Percentiles rank a stretch among this genome's conserved stretches.
These are phyloP conservation scores for Naso thynnoides DNA, from an alignment of 2,797 vertebrate genomes.

Conservation along the genomic window DNA sequence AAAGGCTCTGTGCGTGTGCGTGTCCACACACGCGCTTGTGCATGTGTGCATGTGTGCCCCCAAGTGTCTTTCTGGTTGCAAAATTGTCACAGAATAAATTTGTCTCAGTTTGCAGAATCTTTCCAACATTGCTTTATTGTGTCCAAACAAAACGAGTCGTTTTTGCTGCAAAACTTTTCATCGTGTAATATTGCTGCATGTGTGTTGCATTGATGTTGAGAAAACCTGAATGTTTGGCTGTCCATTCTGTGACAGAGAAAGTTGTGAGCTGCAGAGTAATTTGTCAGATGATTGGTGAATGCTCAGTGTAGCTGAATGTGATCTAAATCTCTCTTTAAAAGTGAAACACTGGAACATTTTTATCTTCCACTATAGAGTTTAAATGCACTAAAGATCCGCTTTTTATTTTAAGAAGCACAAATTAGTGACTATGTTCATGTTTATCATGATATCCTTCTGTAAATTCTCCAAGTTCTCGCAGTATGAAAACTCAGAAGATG, in stretches of 20 bases:
- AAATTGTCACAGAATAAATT: slow-evolving; percentile 21
- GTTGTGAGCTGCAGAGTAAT: neutral
- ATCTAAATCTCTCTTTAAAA: neutral
- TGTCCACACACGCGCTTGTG: slow-evolving; percentile 15
- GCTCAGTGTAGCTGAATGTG: neutral
- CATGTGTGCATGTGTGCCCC: slow-evolving; percentile 7
- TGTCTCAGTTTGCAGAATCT: slow-evolving; percentile 10
- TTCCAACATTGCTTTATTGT: slow-evolving; percentile 1
- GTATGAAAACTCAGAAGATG: no score
- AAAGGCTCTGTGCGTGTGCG: slow-evolving; percentile 19
- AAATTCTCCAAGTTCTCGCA: no score
- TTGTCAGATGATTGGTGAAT: slow-evolving; percentile 6
- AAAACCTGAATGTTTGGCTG: neutral
- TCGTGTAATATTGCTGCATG: neutral
- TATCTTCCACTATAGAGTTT: no score
- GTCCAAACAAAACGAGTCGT: neutral
- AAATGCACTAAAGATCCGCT: no score
- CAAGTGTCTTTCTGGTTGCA: slow-evolving; percentile 12
- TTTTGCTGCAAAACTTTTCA: neutral
- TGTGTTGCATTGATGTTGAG: neutral
- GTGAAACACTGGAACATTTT: no score
- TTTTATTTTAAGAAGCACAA: no score
- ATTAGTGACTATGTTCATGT: no score
- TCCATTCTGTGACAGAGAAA: neutral
- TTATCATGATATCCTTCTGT: no score